phyloP scores from a whole-genome alignment of 1,140 invertebrate species.

The Varroa destructor region DNA sequence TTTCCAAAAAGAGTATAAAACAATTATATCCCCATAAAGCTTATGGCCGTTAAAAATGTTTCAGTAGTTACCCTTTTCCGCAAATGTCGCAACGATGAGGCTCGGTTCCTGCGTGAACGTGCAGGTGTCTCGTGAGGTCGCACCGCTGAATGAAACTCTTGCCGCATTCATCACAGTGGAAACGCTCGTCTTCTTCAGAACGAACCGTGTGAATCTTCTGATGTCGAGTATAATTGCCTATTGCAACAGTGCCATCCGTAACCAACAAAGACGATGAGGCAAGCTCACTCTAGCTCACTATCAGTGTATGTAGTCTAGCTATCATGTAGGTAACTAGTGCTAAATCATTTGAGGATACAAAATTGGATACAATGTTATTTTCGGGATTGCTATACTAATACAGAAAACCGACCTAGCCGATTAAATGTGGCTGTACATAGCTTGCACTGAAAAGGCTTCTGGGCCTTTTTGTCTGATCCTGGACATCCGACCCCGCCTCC shows the following conservation, averaged over 20 bases:
- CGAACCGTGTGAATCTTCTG: conserved; percentile 36
- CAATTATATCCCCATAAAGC: too few species aligned
- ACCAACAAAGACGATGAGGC: too few species aligned
- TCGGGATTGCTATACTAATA: too few species aligned
- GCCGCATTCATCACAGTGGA: conserved; percentile 38
- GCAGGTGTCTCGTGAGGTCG: conserved; percentile 39
- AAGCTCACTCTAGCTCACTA: too few species aligned
- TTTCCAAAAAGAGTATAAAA: too few species aligned
- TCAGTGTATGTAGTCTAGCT: too few species aligned
- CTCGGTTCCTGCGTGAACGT: conserved; percentile 39
- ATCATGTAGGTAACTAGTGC: too few species aligned
- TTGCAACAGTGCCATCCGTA: too few species aligned
- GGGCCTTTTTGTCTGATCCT: conserved; percentile 14
- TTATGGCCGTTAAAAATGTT: too few species aligned
- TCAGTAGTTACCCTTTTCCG: conserved; percentile 35
- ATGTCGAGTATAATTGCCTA: conserved; percentile 34
- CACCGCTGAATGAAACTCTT: conserved; percentile 39
- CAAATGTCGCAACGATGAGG: conserved; percentile 39
- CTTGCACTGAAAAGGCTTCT: conserved; percentile 44
- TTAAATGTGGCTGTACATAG: conserved; percentile 39
- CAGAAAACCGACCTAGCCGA: conserved; percentile 31
- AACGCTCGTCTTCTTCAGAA: conserved; percentile 35
- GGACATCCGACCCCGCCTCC: too few species aligned
- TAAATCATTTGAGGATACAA: too few species aligned
- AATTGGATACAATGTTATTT: too few species aligned